These are phyloP conservation scores for Thymallus thymallus DNA, from an alignment of 2,113 vertebrate species.

Conservation along the genomic window DNA sequence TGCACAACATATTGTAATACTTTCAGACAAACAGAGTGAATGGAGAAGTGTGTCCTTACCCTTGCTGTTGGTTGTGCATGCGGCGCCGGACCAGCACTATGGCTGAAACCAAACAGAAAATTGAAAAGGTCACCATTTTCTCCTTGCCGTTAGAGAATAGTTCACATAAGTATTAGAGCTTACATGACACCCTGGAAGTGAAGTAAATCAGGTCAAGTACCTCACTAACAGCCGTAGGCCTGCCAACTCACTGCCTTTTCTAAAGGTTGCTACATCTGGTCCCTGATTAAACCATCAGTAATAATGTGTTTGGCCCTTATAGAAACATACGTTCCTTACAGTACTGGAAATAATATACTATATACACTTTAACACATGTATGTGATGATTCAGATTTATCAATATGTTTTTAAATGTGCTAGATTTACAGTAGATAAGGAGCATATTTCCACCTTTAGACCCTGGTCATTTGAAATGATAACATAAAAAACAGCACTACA, in stretches of 20 bases:
- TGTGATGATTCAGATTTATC: too few relatives aligned
- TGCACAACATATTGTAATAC: background rate
- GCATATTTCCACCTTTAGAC: too few relatives aligned
- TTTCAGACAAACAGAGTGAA: background rate
- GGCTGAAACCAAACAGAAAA: conserved; percentile 41
- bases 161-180: conserved; percentile 38
- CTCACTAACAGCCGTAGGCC: conserved; percentile 7
- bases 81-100: conserved; percentile 56
- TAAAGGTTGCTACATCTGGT: conserved; percentile 8
- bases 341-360: too few relatives aligned
- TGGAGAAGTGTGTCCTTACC: conserved; percentile 56
- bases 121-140: background rate
- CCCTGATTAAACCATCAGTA: background rate
- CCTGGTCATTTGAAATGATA: too few relatives aligned
- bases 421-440: too few relatives aligned
- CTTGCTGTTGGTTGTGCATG: conserved; percentile 50
- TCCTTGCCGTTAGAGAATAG: background rate
- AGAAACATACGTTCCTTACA: too few relatives aligned
- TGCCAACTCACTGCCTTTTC: conserved; percentile 27
- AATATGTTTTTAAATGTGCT: too few relatives aligned
- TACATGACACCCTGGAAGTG: conserved; percentile 21
- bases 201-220: conserved; percentile 9
- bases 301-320: too few relatives aligned
- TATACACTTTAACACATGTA: too few relatives aligned
- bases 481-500: too few relatives aligned